Evolutionary conservation across 1,140 invertebrate species (phyloP).

Genomic region (Plectrocnemia conspersa): DNA sequence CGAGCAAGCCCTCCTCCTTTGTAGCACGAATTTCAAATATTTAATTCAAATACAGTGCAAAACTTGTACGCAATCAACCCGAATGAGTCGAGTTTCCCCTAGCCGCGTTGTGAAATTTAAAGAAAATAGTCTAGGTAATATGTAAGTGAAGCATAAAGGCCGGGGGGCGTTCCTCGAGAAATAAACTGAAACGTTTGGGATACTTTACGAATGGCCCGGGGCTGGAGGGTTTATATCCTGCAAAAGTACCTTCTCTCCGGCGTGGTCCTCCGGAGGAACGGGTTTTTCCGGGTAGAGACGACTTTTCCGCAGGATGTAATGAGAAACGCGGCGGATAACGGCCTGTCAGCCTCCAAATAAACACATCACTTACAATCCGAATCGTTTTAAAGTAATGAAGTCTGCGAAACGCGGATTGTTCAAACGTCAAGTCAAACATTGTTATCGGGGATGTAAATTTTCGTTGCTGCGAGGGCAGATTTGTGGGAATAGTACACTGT

Average conservation of each 20-base stretch:
- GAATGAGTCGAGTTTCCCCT: conserved; percentile 14
- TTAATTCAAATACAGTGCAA: conserved; percentile 12
- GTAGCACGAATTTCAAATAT: conserved; percentile 7
- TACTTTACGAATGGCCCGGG: conserved; percentile 23
- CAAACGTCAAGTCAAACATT: too few species aligned
- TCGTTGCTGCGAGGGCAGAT: too few species aligned
- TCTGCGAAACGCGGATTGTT: too few species aligned
- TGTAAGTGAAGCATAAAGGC: conserved; percentile 27
- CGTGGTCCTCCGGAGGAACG: background rate
- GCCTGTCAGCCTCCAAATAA: conserved; percentile 4
- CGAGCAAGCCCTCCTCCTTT: background rate
- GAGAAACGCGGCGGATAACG: conserved; percentile 8
- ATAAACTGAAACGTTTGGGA: conserved; percentile 27
- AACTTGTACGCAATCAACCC: conserved; percentile 22
- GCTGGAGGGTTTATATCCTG: conserved; percentile 24
- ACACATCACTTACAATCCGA: background rate
- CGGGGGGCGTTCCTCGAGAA: conserved; percentile 3
- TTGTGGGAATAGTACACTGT: too few species aligned
- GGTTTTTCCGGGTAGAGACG: conserved; percentile 4
- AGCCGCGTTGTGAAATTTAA: conserved; percentile 25
- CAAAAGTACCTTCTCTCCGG: background rate
- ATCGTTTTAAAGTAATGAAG: background rate
- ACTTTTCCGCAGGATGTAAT: conserved; percentile 1
- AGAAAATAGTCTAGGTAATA: conserved; percentile 28
- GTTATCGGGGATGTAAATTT: too few species aligned